Evolutionary conservation across 2,113 vertebrate species (phyloP), one percentile per base, ranked within the genome.

Genomic region (Grantiella picta): DNA sequence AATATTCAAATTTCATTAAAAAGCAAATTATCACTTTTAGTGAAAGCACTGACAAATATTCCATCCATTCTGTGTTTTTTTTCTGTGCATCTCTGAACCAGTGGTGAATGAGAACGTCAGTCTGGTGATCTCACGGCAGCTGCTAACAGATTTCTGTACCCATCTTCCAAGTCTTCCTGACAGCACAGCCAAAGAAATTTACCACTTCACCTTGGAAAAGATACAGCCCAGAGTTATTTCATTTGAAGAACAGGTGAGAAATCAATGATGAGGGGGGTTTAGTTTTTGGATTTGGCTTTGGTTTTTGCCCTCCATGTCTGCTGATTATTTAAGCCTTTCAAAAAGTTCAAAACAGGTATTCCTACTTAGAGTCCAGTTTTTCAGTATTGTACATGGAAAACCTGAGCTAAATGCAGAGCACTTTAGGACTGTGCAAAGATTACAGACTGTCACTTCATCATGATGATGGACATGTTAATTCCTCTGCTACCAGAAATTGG

Each of bases 81-180:
- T 57, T 92, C 33, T 33, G n/a, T 42, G 40, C 10, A 7, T 89
- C 82, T 96, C 81, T 71, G 71, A 84, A 71, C 86, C 95, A 99
- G 99, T 99, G 99, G 99, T 99, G 69, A 99, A 99, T 28, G 99
- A 99, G 97, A 99, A 99, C 31, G 99, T 99, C 93, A 99, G 99
- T 86, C 98, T 99, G 33, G 99, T 99, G 91, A 99, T 99, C 95
- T 99, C 99, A 17, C 98, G 99, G 79, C 99, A 99, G 91, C 98
- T 99, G 78, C 98, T 99, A 76, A 99, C 99, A 38, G 99, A 99
- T 83, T 99, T 99, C 97, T 99, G 99, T 95, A 98, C 99, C 8
- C 99, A 99, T 87, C 98, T 99, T 68, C 99, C 99, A 53, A 99
- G 96, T 90, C 98, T 99, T 89, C 99, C 99, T 5, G 99, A 99